A percentile compares a stretch with the other conserved stretches of the same genome.
phyloP scores from a whole-genome alignment of 2,113 vertebrate species.

The Scopus umbretta region DNA sequence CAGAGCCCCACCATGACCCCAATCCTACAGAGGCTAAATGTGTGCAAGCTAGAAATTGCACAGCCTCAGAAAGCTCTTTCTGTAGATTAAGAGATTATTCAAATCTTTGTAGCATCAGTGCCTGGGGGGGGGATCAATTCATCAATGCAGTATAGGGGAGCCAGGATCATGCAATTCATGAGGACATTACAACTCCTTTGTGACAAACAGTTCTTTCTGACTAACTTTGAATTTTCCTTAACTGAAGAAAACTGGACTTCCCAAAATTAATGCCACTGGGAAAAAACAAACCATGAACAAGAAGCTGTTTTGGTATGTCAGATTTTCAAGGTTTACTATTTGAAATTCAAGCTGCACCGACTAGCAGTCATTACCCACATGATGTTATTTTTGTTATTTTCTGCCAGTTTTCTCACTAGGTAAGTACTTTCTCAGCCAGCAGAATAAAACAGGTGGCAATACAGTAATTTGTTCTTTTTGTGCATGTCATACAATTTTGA shows the following conservation, averaged over 20 bases:
- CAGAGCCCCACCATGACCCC: background rate
- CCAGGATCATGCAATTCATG: background rate
- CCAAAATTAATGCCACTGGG: background rate
- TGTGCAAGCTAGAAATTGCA: background rate
- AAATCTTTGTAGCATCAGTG: background rate
- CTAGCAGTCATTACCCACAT: background rate
- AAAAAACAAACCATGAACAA: background rate
- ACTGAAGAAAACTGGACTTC: background rate
- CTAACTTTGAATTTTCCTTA: background rate
- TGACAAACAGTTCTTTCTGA: background rate
- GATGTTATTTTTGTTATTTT: too few relatives aligned
- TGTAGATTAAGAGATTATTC: background rate
- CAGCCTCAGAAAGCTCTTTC: background rate
- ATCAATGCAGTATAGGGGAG: background rate
- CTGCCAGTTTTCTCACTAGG: background rate
- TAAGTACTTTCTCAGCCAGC: background rate
- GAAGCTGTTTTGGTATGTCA: background rate
- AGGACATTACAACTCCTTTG: background rate
- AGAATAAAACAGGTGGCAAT: background rate
- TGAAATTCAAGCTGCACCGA: background rate
- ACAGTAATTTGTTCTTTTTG: background rate
- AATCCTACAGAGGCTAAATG: background rate
- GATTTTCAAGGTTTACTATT: background rate
- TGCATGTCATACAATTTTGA: background rate
- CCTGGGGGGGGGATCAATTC: background rate